Conservation (phyloP, 2,797 vertebrate species). For the Bucorvus abyssinicus region DNA sequence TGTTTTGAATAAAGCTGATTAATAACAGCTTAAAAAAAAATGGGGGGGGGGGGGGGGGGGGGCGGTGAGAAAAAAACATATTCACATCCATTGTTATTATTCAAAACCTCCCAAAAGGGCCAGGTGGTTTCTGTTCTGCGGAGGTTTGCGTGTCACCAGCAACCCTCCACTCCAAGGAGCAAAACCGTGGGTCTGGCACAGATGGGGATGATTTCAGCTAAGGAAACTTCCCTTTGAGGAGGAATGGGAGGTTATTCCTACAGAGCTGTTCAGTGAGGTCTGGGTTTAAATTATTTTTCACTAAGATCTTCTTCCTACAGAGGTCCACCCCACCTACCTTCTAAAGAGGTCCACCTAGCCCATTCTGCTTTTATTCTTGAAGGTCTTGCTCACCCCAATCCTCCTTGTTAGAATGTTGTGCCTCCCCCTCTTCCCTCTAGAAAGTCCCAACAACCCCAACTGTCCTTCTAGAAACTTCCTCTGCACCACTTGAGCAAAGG, state of each 20-base stretch:
- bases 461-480: not conserved
- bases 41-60: not conserved
- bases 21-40: not conserved
- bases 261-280: not conserved
- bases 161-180: no score
- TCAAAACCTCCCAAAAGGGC: not conserved
- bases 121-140: not conserved
- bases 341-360: not conserved
- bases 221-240: not conserved
- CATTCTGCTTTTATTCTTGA: not conserved
- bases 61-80: not conserved
- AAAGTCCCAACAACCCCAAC: not conserved
- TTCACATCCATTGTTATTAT: not conserved
- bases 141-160: accelerated
- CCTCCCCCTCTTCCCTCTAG: not conserved
- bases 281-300: not conserved
- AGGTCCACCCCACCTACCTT: not conserved
- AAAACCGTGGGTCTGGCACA: not conserved
- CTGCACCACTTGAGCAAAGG: not conserved
- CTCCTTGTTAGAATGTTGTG: not conserved
- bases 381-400: not conserved
- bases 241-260: not conserved
- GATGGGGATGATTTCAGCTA: accelerated
- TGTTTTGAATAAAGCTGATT: constrained; percentile 25
- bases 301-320: not conserved